A percentile compares a stretch with the other conserved stretches of the same genome.
These are phyloP conservation scores for Chaetogeoica ovagalla DNA, from an alignment of 2,888 invertebrate genomes.

Conservation along the genomic window DNA sequence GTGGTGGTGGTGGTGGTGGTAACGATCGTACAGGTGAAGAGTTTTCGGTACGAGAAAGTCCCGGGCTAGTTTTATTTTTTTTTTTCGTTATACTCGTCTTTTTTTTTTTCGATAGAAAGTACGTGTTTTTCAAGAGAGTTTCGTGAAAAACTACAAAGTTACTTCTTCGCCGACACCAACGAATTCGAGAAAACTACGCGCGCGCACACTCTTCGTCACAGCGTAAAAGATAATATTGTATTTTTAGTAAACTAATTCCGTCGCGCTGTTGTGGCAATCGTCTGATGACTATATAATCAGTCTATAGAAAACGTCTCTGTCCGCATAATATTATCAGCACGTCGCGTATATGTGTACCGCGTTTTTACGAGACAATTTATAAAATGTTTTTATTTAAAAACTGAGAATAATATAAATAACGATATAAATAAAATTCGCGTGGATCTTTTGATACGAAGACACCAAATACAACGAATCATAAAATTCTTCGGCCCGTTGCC, in stretches of 20 bases:
- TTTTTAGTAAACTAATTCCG: background rate
- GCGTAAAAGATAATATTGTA: background rate
- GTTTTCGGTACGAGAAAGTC: background rate
- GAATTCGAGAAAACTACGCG: background rate
- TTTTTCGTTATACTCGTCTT: background rate
- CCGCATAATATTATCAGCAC: too few relatives aligned
- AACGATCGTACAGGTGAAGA: slow-evolving; percentile 5
- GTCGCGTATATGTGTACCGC: too few relatives aligned
- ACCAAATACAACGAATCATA: background rate
- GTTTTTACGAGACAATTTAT: too few relatives aligned
- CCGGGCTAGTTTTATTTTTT: background rate
- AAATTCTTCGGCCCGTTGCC: background rate
- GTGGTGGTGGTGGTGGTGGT: background rate
- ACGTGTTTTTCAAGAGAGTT: background rate
- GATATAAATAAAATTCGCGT: too few relatives aligned
- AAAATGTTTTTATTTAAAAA: too few relatives aligned
- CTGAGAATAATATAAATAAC: too few relatives aligned
- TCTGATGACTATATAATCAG: too few relatives aligned
- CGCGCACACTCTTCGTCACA: background rate
- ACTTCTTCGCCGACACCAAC: background rate
- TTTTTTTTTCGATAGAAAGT: too few relatives aligned
- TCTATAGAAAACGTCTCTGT: too few relatives aligned
- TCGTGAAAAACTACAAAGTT: background rate
- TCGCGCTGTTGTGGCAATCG: too few relatives aligned
- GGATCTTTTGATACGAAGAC: background rate